Base-by-base conservation (phyloP, 2,113 vertebrate genomes). In the Deroptyus accipitrinus region DNA sequence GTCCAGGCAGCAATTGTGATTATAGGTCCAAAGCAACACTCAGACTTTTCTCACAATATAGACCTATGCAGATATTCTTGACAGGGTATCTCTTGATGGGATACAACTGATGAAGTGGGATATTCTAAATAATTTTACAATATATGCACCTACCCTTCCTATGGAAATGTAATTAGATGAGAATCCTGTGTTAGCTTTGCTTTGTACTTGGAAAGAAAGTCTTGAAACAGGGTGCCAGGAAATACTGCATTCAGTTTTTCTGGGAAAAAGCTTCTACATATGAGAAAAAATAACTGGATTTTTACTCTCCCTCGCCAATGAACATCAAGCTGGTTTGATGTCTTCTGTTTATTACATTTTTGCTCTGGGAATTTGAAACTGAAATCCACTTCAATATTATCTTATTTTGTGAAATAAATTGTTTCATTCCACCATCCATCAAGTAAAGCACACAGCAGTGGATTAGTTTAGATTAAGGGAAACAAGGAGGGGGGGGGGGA, bases 381-480 rank as follows among this genome's bases (percentile, higher is more conserved):
- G 30, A 88, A 95, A 94, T 94, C 64, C 73, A n/a, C 55, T 95
- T 94, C 95, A 77, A 30, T 88, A 93, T 92, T 94, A 90, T 81
- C 90, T 91, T 93, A 83, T 94, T 96, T 83, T 95, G 81, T 81
- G 31, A 90, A 92, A 70, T 35, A 90, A 81, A 90, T 90, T 87
- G 82, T 88, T 92, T 83, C 55, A 42, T 93, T 96, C 79, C 17
- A 64, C 49, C 33, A 76, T 59, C 42, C 46, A 81, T 92, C 72
- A 88, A 94, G 30, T 59, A 93, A 94, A 81, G 39, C 64, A 77
- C 59, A 88, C 14, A 78, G 33, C 31, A 41, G 33, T 68, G 73
- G 68, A 92, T 93, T 96, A 96, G 94, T 93, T 94, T 94, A 93
- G 64, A 96, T 95, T 96, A 96, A 70, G 48, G 54, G 51, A 86